A percentile compares a stretch with the other conserved stretches of the same genome.
phyloP scores from a whole-genome alignment of 2,888 invertebrate species.

The Polydrusus pterygomalis region DNA sequence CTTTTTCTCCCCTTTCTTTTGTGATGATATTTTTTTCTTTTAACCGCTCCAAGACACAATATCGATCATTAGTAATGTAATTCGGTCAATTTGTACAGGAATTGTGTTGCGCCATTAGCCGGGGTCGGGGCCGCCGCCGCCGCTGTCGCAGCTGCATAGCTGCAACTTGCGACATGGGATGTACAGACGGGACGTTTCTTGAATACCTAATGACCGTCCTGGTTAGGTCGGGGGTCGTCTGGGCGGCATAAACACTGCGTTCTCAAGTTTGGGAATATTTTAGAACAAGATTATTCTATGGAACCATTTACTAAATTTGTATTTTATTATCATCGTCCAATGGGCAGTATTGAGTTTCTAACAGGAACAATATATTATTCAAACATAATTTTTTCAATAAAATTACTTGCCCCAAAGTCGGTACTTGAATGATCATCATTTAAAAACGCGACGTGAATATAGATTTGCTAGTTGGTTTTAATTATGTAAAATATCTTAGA shows the following conservation, averaged over 20 bases:
- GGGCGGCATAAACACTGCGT: not conserved
- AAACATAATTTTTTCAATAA: too few species aligned
- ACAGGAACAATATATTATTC: too few species aligned
- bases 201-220: conserved; percentile 46
- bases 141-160: conserved; percentile 48
- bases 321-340: too few species aligned
- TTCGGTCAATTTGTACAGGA: conserved; percentile 47
- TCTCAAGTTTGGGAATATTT: not conserved
- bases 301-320: too few species aligned
- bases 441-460: too few species aligned
- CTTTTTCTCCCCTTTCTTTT: too few species aligned
- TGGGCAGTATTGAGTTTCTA: too few species aligned
- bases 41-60: not conserved
- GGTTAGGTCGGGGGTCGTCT: conserved; percentile 4
- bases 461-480: too few species aligned
- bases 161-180: conserved; percentile 44
- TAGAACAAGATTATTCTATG: not conserved
- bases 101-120: conserved; percentile 47
- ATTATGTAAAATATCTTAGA: too few species aligned
- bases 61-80: conserved; percentile 41
- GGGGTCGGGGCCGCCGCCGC: conserved; percentile 31
- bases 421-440: too few species aligned
- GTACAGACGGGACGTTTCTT: conserved; percentile 41
- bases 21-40: too few species aligned
- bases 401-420: too few species aligned